A percentile compares a stretch with the other conserved stretches of the same genome.
Evolutionary conservation across 2,797 vertebrate species (phyloP).

Genomic region (Sebastes melanostomus): DNA sequence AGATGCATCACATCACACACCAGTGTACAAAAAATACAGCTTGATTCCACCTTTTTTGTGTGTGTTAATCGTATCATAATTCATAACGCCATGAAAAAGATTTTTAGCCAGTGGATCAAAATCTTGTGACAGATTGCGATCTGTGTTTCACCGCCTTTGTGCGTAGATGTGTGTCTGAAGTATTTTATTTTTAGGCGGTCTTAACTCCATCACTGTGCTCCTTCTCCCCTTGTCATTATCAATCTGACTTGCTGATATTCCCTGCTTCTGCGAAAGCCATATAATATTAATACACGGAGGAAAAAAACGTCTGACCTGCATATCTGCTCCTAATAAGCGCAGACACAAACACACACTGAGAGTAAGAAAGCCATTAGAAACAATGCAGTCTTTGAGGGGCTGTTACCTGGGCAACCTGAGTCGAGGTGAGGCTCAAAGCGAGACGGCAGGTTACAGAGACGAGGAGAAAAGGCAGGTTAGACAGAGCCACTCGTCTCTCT

Average conservation of each 20-base stretch:
- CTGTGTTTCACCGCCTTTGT: constrained; percentile 30
- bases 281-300: constrained; percentile 40
- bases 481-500: constrained; percentile 30
- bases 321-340: constrained; percentile 42
- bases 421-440: constrained; percentile 78
- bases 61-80: not conserved
- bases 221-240: constrained; percentile 57
- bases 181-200: constrained; percentile 68
- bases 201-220: constrained; percentile 45
- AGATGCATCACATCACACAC: constrained; percentile 30
- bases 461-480: constrained; percentile 37
- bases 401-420: constrained; percentile 85
- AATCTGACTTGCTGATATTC: constrained; percentile 58
- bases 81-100: not conserved
- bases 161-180: constrained; percentile 50
- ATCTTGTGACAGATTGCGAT: constrained; percentile 45
- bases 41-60: constrained; percentile 14
- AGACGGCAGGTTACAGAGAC: constrained; percentile 66
- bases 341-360: constrained; percentile 46
- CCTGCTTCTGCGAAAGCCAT: constrained; percentile 32
- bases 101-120: constrained; percentile 25
- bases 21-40: constrained; percentile 1
- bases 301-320: constrained; percentile 44
- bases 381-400: constrained; percentile 79
- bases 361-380: constrained; percentile 77